These are phyloP conservation scores for Clamator glandarius DNA, from an alignment of 2,797 vertebrate species.

Conservation along the genomic window DNA sequence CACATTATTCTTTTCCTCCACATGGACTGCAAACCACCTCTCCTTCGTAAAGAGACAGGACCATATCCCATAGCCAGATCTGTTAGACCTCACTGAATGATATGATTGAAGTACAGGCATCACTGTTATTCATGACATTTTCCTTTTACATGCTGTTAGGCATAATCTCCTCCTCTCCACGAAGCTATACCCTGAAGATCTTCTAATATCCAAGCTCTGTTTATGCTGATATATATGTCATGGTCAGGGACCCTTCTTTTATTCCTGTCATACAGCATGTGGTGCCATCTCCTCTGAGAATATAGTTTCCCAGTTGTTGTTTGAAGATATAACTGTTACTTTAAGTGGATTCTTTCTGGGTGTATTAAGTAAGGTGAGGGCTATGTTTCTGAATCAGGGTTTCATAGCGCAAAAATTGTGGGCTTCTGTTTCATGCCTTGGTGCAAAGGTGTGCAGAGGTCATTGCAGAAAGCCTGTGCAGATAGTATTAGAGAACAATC, in stretches of 20 bases:
- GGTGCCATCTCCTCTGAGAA: background rate
- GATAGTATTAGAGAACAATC: background rate
- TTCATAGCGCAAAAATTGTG: background rate
- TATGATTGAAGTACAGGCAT: background rate
- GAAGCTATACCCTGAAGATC: background rate
- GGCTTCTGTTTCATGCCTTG: background rate
- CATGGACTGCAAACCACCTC: background rate
- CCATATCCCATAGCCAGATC: background rate
- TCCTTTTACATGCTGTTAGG: background rate
- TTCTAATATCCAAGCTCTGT: background rate
- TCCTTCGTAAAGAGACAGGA: background rate
- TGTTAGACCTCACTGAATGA: background rate
- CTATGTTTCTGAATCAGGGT: background rate
- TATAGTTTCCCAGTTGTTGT: background rate
- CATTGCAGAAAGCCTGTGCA: background rate
- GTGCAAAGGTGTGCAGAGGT: background rate
- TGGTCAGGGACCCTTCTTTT: background rate
- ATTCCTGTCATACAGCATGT: background rate
- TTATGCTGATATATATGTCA: fast-evolving
- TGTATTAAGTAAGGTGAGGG: background rate
- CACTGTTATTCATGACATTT: background rate
- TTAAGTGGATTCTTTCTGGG: background rate
- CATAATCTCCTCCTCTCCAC: background rate
- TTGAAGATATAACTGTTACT: background rate
- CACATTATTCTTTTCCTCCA: background rate